Evolutionary conservation across 2,888 invertebrate species (phyloP).

Genomic region (Apodemia zela): DNA sequence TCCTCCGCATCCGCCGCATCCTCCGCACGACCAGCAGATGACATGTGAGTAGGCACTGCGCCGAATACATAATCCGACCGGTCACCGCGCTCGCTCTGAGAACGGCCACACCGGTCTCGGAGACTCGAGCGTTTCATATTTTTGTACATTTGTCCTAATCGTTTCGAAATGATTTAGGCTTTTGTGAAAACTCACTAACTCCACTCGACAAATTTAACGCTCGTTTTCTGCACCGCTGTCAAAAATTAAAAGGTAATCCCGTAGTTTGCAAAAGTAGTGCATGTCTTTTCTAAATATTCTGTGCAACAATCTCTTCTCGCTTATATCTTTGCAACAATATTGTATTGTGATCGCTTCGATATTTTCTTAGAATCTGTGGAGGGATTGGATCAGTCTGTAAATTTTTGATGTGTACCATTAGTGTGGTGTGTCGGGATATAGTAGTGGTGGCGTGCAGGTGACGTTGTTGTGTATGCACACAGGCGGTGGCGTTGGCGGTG

Average conservation of each 20-base stretch:
- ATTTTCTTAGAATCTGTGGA: slow-evolving; percentile 7
- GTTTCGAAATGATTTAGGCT: slow-evolving; percentile 10
- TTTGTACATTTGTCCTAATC: slow-evolving; percentile 12
- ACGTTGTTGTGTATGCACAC: slow-evolving; percentile 38
- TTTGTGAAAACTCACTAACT: background rate
- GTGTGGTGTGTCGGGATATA: slow-evolving; percentile 21
- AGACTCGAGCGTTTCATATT: background rate
- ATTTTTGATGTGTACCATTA: background rate
- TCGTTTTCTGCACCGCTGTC: slow-evolving; percentile 13
- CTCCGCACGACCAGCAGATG: slow-evolving; percentile 52
- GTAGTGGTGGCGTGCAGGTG: slow-evolving; percentile 1
- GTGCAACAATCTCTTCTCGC: slow-evolving; percentile 7
- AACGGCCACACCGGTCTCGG: background rate
- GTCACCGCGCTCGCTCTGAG: slow-evolving; percentile 1
- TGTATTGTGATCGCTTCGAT: slow-evolving; percentile 7
- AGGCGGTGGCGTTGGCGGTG: slow-evolving; percentile 43
- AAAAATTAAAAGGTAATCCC: background rate
- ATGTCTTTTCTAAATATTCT: background rate
- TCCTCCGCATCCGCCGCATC: slow-evolving; percentile 34
- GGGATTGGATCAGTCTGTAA: slow-evolving; percentile 32
- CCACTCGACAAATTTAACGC: slow-evolving; percentile 5
- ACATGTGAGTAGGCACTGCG: slow-evolving; percentile 56
- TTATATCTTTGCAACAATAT: slow-evolving; percentile 4
- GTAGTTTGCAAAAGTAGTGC: slow-evolving; percentile 3
- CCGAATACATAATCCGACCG: slow-evolving; percentile 13